Conservation (phyloP, 2,797 vertebrate genomes). For the Dermochelys coriacea region DNA sequence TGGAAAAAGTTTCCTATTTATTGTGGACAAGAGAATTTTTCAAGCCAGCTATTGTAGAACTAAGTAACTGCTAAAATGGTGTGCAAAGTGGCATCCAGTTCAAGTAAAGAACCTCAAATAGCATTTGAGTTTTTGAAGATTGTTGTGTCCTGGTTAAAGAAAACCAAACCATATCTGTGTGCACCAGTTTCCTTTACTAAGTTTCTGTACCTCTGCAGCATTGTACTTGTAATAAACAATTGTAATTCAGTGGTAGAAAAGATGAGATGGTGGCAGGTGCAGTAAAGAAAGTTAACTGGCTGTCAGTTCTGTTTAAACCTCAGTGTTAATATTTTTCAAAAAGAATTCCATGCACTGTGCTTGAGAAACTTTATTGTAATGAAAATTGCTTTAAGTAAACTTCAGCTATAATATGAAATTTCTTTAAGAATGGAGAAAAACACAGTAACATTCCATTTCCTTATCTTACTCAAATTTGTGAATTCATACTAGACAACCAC, state of each 20-base stretch:
- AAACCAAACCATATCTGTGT: neutral
- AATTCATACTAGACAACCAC: neutral
- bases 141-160: neutral
- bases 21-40: neutral
- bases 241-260: neutral
- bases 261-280: neutral
- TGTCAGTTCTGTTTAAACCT: neutral
- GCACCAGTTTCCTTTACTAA: neutral
- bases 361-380: neutral
- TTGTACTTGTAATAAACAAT: neutral
- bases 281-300: neutral
- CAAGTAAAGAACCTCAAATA: accelerated
- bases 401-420: neutral
- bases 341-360: neutral
- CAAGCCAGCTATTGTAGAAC: neutral
- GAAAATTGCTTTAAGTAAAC: neutral
- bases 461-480: neutral
- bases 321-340: neutral
- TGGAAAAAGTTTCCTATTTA: neutral
- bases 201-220: neutral
- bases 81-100: neutral
- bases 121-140: neutral
- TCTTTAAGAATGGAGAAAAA: neutral
- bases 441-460: accelerated
- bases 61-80: neutral